Evolutionary conservation across 30 jellyfish, hydroid and myxozoan species (phyloP).

Genomic region (Aurelia coerulea): DNA sequence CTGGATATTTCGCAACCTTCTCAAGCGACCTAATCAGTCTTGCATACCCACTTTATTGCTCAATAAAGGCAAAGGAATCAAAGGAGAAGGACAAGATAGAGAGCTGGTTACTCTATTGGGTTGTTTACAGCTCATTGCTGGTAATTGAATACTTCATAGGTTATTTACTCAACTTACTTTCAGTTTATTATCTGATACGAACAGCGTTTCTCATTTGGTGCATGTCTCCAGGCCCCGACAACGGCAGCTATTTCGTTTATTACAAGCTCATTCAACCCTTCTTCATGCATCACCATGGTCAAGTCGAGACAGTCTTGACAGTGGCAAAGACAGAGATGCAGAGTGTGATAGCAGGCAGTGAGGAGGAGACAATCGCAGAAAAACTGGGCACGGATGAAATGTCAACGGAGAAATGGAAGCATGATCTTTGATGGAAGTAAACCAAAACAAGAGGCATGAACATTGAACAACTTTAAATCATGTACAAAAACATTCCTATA

Average conservation of each 20-base stretch:
- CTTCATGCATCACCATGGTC: conserved; percentile 42
- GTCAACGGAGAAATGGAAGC: too few relatives aligned
- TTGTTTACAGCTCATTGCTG: conserved; percentile 52
- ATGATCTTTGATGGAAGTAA: too few relatives aligned
- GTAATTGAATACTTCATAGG: conserved; percentile 40
- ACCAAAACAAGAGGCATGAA: too few relatives aligned
- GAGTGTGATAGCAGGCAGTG: neutral
- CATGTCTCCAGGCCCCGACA: conserved; percentile 43
- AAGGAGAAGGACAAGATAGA: conserved; percentile 6
- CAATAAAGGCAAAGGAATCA: conserved; percentile 41
- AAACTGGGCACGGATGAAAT: too few relatives aligned
- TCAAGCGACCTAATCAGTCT: conserved; percentile 46
- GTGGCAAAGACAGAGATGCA: conserved; percentile 46
- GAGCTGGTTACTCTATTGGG: conserved; percentile 49
- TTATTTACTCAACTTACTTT: conserved; percentile 27
- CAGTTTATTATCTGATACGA: conserved; percentile 42
- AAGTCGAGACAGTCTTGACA: conserved; percentile 37
- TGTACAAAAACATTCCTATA: too few relatives aligned
- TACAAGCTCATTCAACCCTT: conserved; percentile 34
- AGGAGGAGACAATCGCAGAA: too few relatives aligned
- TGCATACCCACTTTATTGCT: conserved; percentile 56
- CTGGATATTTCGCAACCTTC: conserved; percentile 37
- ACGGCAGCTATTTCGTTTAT: conserved; percentile 56
- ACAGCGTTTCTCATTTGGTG: conserved; percentile 52
- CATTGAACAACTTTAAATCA: too few relatives aligned